phyloP scores from a whole-genome alignment of 2,888 invertebrate species.

The Phortica okadai region DNA sequence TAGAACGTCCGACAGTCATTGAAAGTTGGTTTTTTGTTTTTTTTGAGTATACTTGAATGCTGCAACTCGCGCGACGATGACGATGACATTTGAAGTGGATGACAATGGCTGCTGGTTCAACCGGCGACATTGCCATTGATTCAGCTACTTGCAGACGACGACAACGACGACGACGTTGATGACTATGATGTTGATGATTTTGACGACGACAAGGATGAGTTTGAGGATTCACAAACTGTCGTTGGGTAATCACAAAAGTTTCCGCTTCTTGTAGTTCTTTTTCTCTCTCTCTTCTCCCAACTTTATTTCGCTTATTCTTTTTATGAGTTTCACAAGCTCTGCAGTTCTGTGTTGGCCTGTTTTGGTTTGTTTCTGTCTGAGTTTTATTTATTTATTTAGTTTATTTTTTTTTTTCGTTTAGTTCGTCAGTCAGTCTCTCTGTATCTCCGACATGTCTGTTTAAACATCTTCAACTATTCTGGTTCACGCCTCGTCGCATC shows the following conservation, averaged over 20 bases:
- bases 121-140: neutral
- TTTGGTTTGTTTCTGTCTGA: neutral
- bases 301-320: constrained; percentile 4
- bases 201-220: neutral
- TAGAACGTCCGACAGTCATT: too few relatives aligned
- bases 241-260: constrained; percentile 9
- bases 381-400: neutral
- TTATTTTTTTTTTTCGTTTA: neutral
- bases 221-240: constrained; percentile 5
- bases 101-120: neutral
- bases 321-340: neutral
- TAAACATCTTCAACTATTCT: neutral
- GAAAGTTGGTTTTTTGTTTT: too few relatives aligned
- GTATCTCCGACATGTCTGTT: neutral
- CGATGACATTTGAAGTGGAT: neutral
- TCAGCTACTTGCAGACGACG: neutral
- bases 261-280: constrained; percentile 3
- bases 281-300: neutral
- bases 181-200: neutral
- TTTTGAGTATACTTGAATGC: too few relatives aligned
- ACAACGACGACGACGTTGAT: neutral
- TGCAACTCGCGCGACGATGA: neutral
- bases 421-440: neutral
- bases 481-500: too few relatives aligned
- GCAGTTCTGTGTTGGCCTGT: neutral